phyloP scores from a whole-genome alignment of 2,113 vertebrate genomes.

The Petrocephalus zakoni region DNA sequence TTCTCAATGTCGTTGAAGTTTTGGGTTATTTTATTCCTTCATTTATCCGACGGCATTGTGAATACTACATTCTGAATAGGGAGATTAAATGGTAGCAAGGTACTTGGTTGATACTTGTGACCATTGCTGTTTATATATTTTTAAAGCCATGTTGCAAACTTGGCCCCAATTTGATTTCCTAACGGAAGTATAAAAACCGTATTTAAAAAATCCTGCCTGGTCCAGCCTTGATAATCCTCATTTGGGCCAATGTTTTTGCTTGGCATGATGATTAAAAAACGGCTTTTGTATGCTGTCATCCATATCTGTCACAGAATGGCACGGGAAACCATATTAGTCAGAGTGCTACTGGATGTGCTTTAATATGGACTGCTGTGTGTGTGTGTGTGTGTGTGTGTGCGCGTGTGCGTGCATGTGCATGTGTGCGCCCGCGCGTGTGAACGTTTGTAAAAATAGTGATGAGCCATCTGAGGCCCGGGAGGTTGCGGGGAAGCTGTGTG shows the following conservation, averaged over 20 bases:
- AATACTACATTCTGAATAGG: background rate
- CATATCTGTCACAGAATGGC: background rate
- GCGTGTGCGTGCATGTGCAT: background rate
- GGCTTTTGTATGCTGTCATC: background rate
- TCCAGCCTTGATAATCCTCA: background rate
- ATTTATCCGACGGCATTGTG: background rate
- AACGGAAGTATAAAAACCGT: background rate
- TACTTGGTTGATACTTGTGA: background rate
- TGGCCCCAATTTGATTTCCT: background rate
- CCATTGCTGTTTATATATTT: background rate
- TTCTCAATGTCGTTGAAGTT: background rate
- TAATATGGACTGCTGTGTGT: slow-evolving; percentile 12
- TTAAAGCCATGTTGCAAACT: background rate
- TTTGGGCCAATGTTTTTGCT: background rate
- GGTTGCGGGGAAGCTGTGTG: background rate
- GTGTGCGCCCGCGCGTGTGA: background rate
- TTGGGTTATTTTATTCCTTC: background rate
- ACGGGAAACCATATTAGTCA: background rate
- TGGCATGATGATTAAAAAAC: background rate
- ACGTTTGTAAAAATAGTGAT: background rate
- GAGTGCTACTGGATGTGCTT: background rate
- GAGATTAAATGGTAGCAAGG: background rate
- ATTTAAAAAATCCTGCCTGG: background rate
- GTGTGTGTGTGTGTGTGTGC: background rate
- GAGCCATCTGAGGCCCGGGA: slow-evolving; percentile 1